Conservation (phyloP, 2,113 vertebrate species). For the Clarias gariepinus region DNA sequence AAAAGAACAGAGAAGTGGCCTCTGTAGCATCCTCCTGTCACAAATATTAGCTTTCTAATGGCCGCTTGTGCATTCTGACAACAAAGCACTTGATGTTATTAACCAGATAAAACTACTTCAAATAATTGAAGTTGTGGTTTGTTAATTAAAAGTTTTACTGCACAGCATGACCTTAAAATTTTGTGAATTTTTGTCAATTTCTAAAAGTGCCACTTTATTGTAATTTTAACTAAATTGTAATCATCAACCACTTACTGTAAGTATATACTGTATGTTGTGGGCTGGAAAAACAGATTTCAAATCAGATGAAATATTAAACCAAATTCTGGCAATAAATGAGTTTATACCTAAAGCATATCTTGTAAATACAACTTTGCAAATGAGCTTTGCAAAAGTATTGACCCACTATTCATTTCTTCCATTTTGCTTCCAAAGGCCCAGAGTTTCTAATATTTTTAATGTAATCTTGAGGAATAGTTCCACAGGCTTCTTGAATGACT, state of each 20-base stretch:
- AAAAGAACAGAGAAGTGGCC: slow-evolving; percentile 16
- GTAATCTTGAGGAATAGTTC: no score
- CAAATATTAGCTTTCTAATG: slow-evolving; percentile 27
- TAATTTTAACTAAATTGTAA: background rate
- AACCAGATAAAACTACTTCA: slow-evolving; percentile 19
- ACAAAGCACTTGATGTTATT: slow-evolving; percentile 29
- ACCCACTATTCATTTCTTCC: no score
- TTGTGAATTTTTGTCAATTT: background rate
- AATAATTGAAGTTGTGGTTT: background rate
- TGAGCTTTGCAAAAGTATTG: no score
- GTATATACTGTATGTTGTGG: background rate
- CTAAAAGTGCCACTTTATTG: background rate
- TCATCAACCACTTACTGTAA: background rate
- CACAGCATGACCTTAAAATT: background rate
- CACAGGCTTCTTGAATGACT: no score
- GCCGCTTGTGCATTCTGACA: slow-evolving; percentile 14
- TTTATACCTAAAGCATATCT: background rate
- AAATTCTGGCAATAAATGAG: background rate
- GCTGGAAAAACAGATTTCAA: background rate
- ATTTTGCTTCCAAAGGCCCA: no score
- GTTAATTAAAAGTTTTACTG: background rate
- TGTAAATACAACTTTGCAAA: background rate
- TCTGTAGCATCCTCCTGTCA: slow-evolving; percentile 23
- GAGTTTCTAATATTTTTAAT: no score
- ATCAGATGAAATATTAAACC: background rate